Evolutionary conservation across 2,113 vertebrate species (phyloP), one percentile per base, ranked within the genome.

Genomic region (Brachionichthys hirsutus): DNA sequence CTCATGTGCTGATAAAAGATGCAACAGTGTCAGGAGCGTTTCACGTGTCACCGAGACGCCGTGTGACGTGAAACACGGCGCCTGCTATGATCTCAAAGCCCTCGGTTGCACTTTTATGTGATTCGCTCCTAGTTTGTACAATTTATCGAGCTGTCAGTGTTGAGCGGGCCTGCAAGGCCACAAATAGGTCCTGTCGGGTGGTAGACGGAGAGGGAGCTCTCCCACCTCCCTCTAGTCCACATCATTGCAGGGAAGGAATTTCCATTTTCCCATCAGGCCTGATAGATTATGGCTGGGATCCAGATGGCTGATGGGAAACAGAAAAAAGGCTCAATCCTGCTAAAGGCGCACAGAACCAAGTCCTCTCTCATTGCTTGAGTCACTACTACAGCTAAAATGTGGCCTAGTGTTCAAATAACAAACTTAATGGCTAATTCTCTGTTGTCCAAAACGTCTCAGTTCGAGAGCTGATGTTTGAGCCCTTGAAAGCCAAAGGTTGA

Each of bases 91-190:
- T 47, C 42, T 51, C 38, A 55, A 58, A 69, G 38, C 59, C 58
- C 38, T 42, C 24, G 47, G 57, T 30, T 30, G 46, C 16, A 15
- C 35, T 54, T 51, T 45, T 56, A 24, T 48, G 81, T 36, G 62
- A 24, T 55, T 85, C 85, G 77, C 81, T 88, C 78, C 81, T 80
- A 82, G 84, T 82, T 86, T 85, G 83, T 77, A 70, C 81, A 87
- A 89, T 91, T 89, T 89, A 88, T 80, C 76, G 77, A 84, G 85
- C 80, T 85, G 88, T 82, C 84, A 84, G 75, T 63, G 51, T 64
- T 68, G 62, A 83, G 77, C 22, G 16, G 54, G 43, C 63, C 75
- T 20, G 53, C 70, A 53, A 72, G 75, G 68, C 70, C 68, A 55
- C 67, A 75, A 83, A 86, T 75, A 52, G 60, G 47, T 12, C 41